These are phyloP conservation scores for Chymomyza amoena DNA, from an alignment of 2,888 invertebrate genomes.

Conservation along the genomic window DNA sequence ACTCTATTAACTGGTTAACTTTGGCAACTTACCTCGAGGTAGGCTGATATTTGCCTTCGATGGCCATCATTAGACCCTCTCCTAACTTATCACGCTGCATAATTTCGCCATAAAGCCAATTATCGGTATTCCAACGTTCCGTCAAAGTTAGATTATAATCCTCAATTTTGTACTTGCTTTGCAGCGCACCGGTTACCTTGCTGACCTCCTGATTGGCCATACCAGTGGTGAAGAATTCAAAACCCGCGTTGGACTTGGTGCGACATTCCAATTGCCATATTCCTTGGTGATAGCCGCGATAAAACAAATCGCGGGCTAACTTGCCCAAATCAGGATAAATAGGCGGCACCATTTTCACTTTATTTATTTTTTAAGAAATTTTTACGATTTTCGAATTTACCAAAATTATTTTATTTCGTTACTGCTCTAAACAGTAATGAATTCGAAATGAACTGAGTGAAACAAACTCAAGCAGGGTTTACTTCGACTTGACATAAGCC, in stretches of 20 bases:
- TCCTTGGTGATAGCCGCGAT: slow-evolving; percentile 97
- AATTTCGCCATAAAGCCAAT: slow-evolving; percentile 92
- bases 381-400: not conserved
- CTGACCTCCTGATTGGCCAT: slow-evolving; percentile 93
- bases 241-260: slow-evolving; percentile 92
- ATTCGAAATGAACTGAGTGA: too few relatives aligned
- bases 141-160: slow-evolving; percentile 93
- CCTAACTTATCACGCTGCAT: slow-evolving; percentile 91
- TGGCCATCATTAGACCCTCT: slow-evolving; percentile 91
- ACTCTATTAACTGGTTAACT: not conserved
- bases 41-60: slow-evolving; percentile 94
- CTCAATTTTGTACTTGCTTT: slow-evolving; percentile 93
- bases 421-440: too few relatives aligned
- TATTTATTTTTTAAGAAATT: not conserved
- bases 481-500: too few relatives aligned
- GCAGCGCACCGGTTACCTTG: slow-evolving; percentile 91
- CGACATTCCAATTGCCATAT: slow-evolving; percentile 95
- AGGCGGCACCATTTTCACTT: slow-evolving; percentile 89
- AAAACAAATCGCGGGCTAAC: slow-evolving; percentile 94
- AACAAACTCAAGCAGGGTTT: too few relatives aligned
- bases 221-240: slow-evolving; percentile 94
- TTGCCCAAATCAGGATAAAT: slow-evolving; percentile 96
- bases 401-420: too few relatives aligned
- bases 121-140: slow-evolving; percentile 99
- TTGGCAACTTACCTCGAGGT: slow-evolving; percentile 84